Evolutionary conservation across 2,888 invertebrate genomes (phyloP).

Genomic region (Drosophila demipolita): DNA sequence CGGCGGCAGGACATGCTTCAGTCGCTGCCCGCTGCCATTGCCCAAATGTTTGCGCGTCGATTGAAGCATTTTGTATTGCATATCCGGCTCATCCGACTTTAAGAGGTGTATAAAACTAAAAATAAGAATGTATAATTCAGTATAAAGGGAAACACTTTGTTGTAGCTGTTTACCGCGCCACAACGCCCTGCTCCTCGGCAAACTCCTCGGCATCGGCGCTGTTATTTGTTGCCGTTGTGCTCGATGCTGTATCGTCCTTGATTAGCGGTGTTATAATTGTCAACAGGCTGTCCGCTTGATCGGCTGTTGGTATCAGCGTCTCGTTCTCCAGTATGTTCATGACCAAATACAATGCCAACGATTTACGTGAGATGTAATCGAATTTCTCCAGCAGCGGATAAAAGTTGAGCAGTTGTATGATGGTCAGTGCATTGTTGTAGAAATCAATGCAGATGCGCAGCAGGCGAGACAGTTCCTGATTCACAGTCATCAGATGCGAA

Average conservation of each 20-base stretch:
- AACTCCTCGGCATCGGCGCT: conserved; percentile 95
- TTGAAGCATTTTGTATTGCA: conserved; percentile 95
- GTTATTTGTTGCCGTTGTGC: conserved; percentile 73
- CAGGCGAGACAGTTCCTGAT: conserved; percentile 96
- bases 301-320: conserved; percentile 93
- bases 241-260: conserved; percentile 91
- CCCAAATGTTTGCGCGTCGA: conserved; percentile 95
- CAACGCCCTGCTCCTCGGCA: conserved; percentile 96
- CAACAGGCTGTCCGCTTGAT: conserved; percentile 93
- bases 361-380: conserved; percentile 94
- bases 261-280: conserved; percentile 94
- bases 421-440: conserved; percentile 95
- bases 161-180: conserved; percentile 87
- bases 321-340: conserved; percentile 96
- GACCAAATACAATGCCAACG: conserved; percentile 94
- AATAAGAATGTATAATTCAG: neutral
- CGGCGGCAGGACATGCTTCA: conserved; percentile 96
- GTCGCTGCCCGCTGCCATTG: conserved; percentile 94
- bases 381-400: conserved; percentile 94
- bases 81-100: conserved; percentile 92
- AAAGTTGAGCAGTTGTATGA: conserved; percentile 95
- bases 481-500: conserved; percentile 88
- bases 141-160: neutral
- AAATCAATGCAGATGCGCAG: conserved; percentile 97
- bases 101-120: conserved; percentile 92